Evolutionary conservation across 2,113 vertebrate species (phyloP), one percentile per base, ranked within the genome.

Genomic region (Stigmatopora nigra): DNA sequence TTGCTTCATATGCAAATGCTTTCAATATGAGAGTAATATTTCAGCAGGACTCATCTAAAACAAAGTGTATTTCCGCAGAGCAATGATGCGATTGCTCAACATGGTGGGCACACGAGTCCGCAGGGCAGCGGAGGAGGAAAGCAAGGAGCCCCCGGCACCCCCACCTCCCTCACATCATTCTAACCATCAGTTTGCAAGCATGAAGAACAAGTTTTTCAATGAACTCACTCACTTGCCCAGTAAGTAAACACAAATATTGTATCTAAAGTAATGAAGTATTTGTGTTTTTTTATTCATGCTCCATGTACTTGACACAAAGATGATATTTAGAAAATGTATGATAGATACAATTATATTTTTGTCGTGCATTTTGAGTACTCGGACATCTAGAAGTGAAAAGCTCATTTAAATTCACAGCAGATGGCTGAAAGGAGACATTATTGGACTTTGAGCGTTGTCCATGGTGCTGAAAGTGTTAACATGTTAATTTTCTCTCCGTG

Each of bases 161-260:
- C 66, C 76, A 0, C 81, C 82, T 0, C 71, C 86, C 4, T 77
- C 83, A 0, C 83, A 88, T 75, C 88, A 84, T 66, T 84, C 87
- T 65, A 79, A 75, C 70, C 88, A 91, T 57, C 86, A 91, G 85
- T 91, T 84, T 49, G 19, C 61, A 22, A 87, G 82, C 76, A 86
- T 91, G 73, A 91, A 91, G 78, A 89, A 82, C 76, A 92, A 91
- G 78, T 92, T 92, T 82, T 91, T 87, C 64, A 88, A 92, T 17
- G 90, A 91, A 69, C 78, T 89, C 57, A 89, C 88, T 2, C 88
- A 90, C 68, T 81, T 91, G 70, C 89, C 91, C 71, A 91, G 90
- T 92, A 75, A 88, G 88, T 10, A 9, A 31, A 51, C 3, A 46
- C 53, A 47, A 58, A 47, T 0, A 61, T 3, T 31, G 4, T 20